These are phyloP conservation scores for Trachops cirrhosus DNA, from an alignment of 2,797 vertebrate species.

Conservation along the genomic window DNA sequence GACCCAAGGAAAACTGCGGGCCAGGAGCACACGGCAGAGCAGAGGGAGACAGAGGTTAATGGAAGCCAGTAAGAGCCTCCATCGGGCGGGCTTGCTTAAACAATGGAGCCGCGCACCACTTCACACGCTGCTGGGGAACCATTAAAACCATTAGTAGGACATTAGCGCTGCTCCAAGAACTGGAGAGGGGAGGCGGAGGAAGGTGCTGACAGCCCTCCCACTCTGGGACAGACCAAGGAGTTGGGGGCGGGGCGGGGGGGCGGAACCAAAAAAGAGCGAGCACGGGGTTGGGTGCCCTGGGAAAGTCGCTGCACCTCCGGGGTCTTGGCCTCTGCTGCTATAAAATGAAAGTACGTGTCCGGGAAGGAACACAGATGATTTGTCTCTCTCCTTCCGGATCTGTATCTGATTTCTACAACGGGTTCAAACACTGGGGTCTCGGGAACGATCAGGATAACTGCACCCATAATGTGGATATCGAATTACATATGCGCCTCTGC, in stretches of 20 bases:
- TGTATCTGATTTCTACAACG: background rate
- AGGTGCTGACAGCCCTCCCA: background rate
- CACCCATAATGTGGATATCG: background rate
- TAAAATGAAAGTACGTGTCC: background rate
- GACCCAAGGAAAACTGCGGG: background rate
- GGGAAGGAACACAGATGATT: background rate
- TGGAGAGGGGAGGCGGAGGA: background rate
- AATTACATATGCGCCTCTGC: background rate
- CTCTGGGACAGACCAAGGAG: background rate
- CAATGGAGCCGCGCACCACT: background rate
- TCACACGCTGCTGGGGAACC: conserved; percentile 22
- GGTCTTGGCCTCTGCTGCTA: background rate
- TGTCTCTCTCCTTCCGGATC: background rate
- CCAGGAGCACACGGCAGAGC: background rate
- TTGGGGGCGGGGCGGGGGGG: fast-evolving
- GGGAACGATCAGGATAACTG: background rate
- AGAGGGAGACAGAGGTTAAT: conserved; percentile 53
- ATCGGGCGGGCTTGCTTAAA: background rate
- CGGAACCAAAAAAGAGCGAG: background rate
- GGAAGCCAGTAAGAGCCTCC: conserved; percentile 6
- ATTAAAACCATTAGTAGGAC: conserved; percentile 63
- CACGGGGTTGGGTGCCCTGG: background rate
- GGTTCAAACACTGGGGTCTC: background rate
- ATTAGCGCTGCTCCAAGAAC: conserved; percentile 15
- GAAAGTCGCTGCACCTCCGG: background rate